Conservation (phyloP, 1,140 invertebrate species). For the Dufourea novaeangliae region DNA sequence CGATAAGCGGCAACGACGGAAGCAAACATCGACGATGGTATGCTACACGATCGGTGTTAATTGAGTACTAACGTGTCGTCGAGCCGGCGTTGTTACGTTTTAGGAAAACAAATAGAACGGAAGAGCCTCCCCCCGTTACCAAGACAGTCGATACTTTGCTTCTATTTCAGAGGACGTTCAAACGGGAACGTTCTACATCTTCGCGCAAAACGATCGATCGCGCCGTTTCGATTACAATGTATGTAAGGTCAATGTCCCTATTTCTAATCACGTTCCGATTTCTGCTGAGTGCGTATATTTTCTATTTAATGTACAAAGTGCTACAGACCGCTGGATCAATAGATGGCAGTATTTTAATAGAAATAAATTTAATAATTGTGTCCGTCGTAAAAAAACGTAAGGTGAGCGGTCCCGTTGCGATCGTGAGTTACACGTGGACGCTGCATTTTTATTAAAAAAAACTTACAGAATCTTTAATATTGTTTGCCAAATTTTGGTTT, state of each 20-base stretch:
- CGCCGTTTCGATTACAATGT: constrained; percentile 2
- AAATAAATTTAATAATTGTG: too few relatives aligned
- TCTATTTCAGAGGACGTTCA: constrained; percentile 43
- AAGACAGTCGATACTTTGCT: constrained; percentile 20
- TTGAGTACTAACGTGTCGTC: background rate
- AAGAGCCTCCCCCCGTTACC: background rate
- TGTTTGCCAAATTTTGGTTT: too few relatives aligned
- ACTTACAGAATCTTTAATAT: too few relatives aligned
- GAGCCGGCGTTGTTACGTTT: background rate
- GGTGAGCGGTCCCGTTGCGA: too few relatives aligned
- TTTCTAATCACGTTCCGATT: too few relatives aligned
- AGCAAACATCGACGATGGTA: background rate
- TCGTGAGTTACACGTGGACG: too few relatives aligned
- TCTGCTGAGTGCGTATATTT: too few relatives aligned
- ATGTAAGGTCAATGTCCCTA: background rate
- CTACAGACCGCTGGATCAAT: too few relatives aligned
- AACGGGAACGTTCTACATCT: constrained; percentile 39
- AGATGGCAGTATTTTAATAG: too few relatives aligned
- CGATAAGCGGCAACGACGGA: background rate
- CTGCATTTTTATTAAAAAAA: too few relatives aligned
- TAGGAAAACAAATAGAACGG: background rate
- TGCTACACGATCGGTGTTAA: background rate
- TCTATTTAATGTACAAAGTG: too few relatives aligned
- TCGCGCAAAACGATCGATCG: constrained; percentile 36
- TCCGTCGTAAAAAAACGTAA: too few relatives aligned